phyloP scores from a whole-genome alignment of 2,113 vertebrate genomes.

The Ciconia maguari region DNA sequence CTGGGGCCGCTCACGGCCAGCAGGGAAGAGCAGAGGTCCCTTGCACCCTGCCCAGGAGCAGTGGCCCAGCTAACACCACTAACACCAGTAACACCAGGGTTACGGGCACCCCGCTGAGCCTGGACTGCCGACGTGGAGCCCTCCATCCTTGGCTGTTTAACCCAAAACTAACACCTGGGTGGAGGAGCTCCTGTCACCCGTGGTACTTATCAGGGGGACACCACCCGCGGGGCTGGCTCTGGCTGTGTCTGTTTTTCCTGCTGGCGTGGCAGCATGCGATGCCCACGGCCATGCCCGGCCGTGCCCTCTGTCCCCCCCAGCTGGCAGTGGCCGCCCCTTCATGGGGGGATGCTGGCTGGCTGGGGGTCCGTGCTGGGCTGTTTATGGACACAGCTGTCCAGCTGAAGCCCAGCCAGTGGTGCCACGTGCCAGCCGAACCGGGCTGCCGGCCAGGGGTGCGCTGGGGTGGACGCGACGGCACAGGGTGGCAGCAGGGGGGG shows the following conservation, averaged over 20 bases:
- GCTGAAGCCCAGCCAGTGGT: not conserved
- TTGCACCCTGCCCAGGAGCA: not conserved
- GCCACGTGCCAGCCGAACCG: not conserved
- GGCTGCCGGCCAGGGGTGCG: not conserved
- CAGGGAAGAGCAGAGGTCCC: fast-evolving
- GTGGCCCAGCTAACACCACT: constrained; percentile 24
- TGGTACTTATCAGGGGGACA: not conserved
- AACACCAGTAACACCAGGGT: constrained; percentile 30
- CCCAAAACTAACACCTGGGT: not conserved
- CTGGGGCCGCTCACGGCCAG: not conserved
- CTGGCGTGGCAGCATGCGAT: not conserved
- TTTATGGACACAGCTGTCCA: constrained; percentile 1
- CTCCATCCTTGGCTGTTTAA: not conserved
- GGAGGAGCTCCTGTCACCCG: not conserved
- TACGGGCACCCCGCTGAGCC: fast-evolving
- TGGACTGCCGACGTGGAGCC: not conserved
- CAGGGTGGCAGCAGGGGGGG: not conserved
- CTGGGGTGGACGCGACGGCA: not conserved
- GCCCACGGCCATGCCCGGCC: fast-evolving
- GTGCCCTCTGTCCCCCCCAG: not conserved
- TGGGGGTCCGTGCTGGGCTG: not conserved
- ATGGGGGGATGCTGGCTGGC: not conserved
- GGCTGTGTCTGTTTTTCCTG: not conserved
- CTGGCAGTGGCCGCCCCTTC: not conserved
- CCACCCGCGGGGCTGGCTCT: not conserved